These are phyloP conservation scores for Brachionus angularis DNA, from an alignment of 1,140 invertebrate genomes.

Conservation along the genomic window DNA sequence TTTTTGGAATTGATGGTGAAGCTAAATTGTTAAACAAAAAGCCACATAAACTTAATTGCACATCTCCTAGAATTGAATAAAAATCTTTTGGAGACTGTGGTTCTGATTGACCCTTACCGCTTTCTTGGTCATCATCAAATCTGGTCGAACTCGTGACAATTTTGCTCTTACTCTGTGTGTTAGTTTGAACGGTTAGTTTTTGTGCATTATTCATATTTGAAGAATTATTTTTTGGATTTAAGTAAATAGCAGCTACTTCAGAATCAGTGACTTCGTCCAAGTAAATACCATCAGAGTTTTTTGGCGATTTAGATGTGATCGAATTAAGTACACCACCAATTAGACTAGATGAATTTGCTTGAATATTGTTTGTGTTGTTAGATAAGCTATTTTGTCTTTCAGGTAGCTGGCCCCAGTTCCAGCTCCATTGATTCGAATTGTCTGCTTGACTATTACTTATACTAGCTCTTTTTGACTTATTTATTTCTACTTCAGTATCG, in stretches of 20 bases:
- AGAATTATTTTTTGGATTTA: constrained; percentile 61
- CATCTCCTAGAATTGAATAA: constrained; percentile 45
- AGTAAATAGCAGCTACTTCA: constrained; percentile 81
- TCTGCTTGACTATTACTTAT: constrained; percentile 54
- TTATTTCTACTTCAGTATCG: constrained; percentile 81
- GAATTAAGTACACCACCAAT: constrained; percentile 45
- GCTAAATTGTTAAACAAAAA: neutral
- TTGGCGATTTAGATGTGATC: constrained; percentile 60
- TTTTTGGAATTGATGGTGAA: neutral
- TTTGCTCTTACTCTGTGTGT: constrained; percentile 32
- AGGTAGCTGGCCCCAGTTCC: constrained; percentile 95
- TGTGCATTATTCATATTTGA: neutral
- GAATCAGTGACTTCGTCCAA: constrained; percentile 77
- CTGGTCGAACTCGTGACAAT: neutral
- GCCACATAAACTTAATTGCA: constrained; percentile 29
- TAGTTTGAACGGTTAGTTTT: constrained; percentile 27
- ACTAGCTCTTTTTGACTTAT: constrained; percentile 58
- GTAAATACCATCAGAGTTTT: constrained; percentile 77
- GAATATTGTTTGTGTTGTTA: constrained; percentile 20
- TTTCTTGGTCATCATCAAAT: constrained; percentile 84
- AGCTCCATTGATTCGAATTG: constrained; percentile 64
- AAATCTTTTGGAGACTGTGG: constrained; percentile 72
- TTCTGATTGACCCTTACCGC: constrained; percentile 84
- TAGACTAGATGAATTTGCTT: neutral
- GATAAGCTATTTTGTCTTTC: constrained; percentile 50